Conservation (phyloP, 2,888 invertebrate species). For the Osmoderma eremita region DNA sequence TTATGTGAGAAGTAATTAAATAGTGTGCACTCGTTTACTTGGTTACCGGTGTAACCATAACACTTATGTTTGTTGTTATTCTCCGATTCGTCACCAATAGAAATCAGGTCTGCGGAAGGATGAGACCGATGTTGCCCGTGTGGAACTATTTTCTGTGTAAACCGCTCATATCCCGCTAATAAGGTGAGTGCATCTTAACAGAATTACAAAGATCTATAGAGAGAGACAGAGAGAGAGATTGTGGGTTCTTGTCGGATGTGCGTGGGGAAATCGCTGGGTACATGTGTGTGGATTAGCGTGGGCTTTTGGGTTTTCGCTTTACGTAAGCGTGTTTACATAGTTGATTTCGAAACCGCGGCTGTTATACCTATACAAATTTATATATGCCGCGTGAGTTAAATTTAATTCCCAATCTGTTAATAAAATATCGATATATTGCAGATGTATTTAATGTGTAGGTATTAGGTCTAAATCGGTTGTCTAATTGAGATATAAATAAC, state of each 20-base stretch:
- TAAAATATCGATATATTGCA: neutral
- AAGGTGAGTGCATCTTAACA: constrained; percentile 22
- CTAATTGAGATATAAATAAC: too few species aligned
- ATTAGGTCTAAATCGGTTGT: too few species aligned
- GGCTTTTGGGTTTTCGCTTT: constrained; percentile 24
- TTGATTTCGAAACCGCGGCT: constrained; percentile 20
- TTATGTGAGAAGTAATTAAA: constrained; percentile 14
- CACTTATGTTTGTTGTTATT: neutral
- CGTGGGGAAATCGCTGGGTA: constrained; percentile 27
- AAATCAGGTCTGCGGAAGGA: constrained; percentile 2
- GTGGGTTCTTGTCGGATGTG: neutral
- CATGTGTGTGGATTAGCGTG: constrained; percentile 26
- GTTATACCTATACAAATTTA: neutral
- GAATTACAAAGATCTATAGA: too few species aligned
- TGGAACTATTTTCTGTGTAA: constrained; percentile 21
- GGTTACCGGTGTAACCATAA: neutral
- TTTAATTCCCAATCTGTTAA: too few species aligned
- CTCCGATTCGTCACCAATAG: too few species aligned
- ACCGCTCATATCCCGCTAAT: constrained; percentile 19
- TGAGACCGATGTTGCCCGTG: constrained; percentile 10
- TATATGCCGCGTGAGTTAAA: too few species aligned
- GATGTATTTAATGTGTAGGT: too few species aligned
- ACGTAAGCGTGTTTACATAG: constrained; percentile 15
- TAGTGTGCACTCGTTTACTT: neutral
- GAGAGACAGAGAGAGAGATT: too few species aligned